Base-by-base conservation (phyloP, 2,113 vertebrate genomes). In the Natator depressus region DNA sequence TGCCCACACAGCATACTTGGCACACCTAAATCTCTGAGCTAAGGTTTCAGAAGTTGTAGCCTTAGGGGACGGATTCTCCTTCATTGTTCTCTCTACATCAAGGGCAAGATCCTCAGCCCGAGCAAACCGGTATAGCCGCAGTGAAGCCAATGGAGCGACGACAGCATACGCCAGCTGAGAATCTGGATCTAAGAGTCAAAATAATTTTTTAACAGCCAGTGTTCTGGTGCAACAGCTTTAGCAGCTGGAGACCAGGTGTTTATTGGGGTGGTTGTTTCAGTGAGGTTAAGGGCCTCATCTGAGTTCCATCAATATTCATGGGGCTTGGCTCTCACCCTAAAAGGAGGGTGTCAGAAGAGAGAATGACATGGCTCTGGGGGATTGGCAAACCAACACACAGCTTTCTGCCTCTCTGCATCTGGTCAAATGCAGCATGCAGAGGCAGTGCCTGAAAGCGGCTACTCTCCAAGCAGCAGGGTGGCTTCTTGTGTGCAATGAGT, bases 11-110 rank as follows among this genome's bases (percentile, higher is more conserved):
- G 42, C 12, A 42, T 91, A 11, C 82, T 25, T 5, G 91, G 91
- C 96, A 25, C 96, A 35, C 91, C 95, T 89, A 92, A 57, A 87
- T 29, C 93, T 83, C 80, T 4, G n/a, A 82, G 89, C 88, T 81
- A 35, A 0, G 4, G 17, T 6, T 4, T 29, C 96, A 80, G 80
- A 4, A 42, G 0, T 47, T 2, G 38, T 96, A 97, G 95, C 97
- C 94, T 47, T 1, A 86, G 96, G 97, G 59, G 38, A 54, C 31
- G 4, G 2, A 6, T 94, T 62, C 75, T 11, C 50, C 22, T 42
- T 49, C 10, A 22, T 5, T 55, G 19, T 4, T 22, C 49, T 38
- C 17, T 50, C 42, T 49, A 53, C 78, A 62, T 65, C 72, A 80
- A 83, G 88, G 82, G 80, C 47, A 84, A 7, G 78, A 2, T 35